phyloP scores from a whole-genome alignment of 2,113 vertebrate species.

The Zapus hudsonius region DNA sequence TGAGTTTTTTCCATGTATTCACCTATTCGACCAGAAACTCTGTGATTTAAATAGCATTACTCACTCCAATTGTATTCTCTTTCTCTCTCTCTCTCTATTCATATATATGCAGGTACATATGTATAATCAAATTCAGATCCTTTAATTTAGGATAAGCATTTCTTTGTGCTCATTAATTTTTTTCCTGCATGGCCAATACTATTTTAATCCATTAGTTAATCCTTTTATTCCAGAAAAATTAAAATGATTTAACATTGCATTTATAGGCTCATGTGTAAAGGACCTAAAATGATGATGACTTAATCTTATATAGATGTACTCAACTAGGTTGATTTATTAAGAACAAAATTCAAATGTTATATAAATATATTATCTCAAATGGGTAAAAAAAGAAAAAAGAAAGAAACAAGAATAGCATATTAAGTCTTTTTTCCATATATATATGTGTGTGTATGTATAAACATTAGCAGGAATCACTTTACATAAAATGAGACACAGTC shows the following conservation, averaged over 20 bases:
- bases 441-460: no score
- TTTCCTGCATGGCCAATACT: not conserved
- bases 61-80: not conserved
- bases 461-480: not conserved
- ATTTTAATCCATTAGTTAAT: conserved; percentile 51
- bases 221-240: conserved; percentile 45
- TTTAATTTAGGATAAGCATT: conserved; percentile 39
- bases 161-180: conserved; percentile 37
- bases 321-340: not conserved
- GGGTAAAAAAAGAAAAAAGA: not conserved
- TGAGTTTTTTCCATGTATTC: not conserved
- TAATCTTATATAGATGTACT: not conserved
- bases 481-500: conserved; percentile 7
- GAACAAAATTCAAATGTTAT: not conserved
- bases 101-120: not conserved
- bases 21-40: not conserved
- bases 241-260: conserved; percentile 22
- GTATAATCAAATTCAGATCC: not conserved
- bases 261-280: not conserved
- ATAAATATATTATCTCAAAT: not conserved
- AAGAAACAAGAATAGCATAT: not conserved
- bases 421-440: not conserved
- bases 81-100: not conserved
- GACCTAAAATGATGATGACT: not conserved
- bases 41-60: not conserved